Evolutionary conservation across 2,113 vertebrate species (phyloP).

Genomic region (Morone saxatilis): DNA sequence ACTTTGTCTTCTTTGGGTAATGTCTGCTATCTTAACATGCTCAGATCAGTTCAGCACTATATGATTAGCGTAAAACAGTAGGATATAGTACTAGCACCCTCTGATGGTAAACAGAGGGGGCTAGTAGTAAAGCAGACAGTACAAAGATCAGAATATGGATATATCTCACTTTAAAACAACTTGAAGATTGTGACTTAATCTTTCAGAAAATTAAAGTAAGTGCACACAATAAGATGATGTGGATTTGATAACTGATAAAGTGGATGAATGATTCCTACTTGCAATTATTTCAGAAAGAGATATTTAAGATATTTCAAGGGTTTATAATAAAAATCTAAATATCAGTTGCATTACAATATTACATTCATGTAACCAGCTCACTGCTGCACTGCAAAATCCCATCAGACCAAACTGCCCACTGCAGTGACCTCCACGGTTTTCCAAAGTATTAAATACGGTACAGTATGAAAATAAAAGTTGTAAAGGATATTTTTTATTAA

Average conservation of each 20-base stretch:
- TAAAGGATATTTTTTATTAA: neutral
- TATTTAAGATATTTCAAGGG: neutral
- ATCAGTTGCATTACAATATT: neutral
- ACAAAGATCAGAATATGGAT: neutral
- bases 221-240: neutral
- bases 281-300: neutral
- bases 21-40: neutral
- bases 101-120: constrained; percentile 7
- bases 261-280: neutral
- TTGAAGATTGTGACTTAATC: neutral
- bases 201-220: neutral
- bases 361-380: neutral
- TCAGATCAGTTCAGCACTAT: neutral
- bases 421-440: neutral
- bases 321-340: neutral
- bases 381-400: neutral
- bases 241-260: fast-evolving
- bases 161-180: neutral
- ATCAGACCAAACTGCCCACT: neutral
- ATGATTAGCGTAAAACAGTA: neutral
- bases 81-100: neutral
- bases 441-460: neutral
- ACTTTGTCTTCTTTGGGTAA: neutral
- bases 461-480: neutral
- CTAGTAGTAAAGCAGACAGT: neutral